Evolutionary conservation across 2,113 vertebrate species (phyloP).

Genomic region (Danionella cerebrum): DNA sequence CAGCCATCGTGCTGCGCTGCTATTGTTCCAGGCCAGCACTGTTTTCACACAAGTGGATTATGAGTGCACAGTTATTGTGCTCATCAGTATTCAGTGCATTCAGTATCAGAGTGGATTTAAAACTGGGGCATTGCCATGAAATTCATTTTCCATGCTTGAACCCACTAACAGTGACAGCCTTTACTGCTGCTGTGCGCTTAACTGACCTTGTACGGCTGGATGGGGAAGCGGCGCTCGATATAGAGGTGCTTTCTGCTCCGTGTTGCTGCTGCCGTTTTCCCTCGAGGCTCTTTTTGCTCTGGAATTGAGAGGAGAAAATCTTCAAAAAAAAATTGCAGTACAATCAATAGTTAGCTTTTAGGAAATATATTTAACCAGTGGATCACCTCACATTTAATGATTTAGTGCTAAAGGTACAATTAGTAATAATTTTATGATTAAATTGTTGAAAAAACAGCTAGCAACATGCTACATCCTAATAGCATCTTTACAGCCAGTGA

Average conservation of each 20-base stretch:
- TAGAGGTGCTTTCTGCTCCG: constrained; percentile 32
- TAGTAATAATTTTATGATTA: no score
- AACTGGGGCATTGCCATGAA: not conserved
- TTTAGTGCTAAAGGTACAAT: no score
- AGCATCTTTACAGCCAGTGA: no score
- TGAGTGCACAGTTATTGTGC: not conserved
- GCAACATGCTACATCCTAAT: no score
- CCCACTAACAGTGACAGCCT: not conserved
- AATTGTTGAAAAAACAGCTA: no score
- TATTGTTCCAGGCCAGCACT: not conserved
- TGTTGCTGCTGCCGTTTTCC: constrained; percentile 12
- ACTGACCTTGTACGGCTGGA: constrained; percentile 76
- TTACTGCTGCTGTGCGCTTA: constrained; percentile 11
- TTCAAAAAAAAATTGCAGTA: no score
- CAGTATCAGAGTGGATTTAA: not conserved
- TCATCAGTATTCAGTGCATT: constrained; percentile 7
- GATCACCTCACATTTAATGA: no score
- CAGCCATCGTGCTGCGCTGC: not conserved
- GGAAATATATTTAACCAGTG: no score
- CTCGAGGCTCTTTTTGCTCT: constrained; percentile 31
- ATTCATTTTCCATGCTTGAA: not conserved
- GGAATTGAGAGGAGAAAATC: constrained; percentile 22
- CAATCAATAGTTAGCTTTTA: no score
- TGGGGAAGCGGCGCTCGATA: constrained; percentile 49
- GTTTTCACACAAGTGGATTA: not conserved